Base-by-base conservation (phyloP, 1,140 invertebrate species). In the Sycophaga agraensis region DNA sequence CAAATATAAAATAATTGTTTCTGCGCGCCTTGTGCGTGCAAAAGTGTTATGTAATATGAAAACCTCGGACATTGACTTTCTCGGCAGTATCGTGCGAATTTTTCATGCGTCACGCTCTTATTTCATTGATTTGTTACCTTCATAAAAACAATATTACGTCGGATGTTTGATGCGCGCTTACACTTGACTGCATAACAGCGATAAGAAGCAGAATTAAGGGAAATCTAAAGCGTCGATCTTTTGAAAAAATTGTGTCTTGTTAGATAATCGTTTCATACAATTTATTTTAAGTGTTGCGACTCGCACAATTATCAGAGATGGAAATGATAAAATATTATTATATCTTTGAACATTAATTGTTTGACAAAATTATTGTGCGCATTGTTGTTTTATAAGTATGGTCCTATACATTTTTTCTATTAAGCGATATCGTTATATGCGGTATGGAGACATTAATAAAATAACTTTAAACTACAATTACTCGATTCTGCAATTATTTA, bases 341-440 rank as follows among this genome's bases (percentile, higher is more conserved):
- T 48, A 66, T 28, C 63, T 69, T 69, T 71, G 57, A 68, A 67
- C 68, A 70, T 76, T 74, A 68, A 69, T 77, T 71, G 74, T 70
- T 72, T 74, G 68, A 78, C 68, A 58, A 73, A 77, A 73, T 59
- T 64, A 68, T 73, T 76, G 73, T 70, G 71, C 71, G 72, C 73
- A 74, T 77, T 76, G 76, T 78, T 79, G 75, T 79, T 78, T 78
- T 77, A n/a, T n/a, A n/a, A n/a, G 68, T 78, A 79, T 78, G 70
- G 64, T 75, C 68, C 71, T 71, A 75, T 70, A 76, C 70, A 72
- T 75, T 76, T 77, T 78, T 78, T 77, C 69, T 76, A n/a, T n/a
- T n/a, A 78, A 75, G 73, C 54, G 67, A 77, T 67, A 72, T 72
- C 70, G 68, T 72, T 66, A 70, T 69, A 74, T 60, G 67, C 70